phyloP scores from a whole-genome alignment of 2,797 vertebrate genomes.

The Takifugu rubripes region DNA sequence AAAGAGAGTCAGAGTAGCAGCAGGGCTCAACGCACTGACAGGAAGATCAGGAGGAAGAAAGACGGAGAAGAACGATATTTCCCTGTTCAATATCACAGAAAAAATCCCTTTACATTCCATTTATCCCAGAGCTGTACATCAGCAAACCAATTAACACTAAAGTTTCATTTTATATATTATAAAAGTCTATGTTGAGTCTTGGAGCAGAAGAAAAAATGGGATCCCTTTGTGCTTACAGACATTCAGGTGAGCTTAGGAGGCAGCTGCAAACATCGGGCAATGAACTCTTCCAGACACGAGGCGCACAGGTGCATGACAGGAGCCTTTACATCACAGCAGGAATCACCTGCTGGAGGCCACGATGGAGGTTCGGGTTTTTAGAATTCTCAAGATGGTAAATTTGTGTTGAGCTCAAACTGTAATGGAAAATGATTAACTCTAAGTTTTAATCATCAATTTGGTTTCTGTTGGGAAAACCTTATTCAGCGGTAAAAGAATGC shows the following conservation, averaged over 20 bases:
- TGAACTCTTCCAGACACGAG: not conserved
- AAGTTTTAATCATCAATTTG: too few relatives aligned
- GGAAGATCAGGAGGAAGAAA: conserved; percentile 30
- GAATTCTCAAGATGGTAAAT: not conserved
- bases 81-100: conserved; percentile 41
- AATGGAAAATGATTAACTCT: too few relatives aligned
- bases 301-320: not conserved
- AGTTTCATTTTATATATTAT: conserved; percentile 1
- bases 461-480: too few relatives aligned
- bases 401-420: not conserved
- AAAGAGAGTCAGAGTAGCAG: conserved; percentile 66
- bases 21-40: conserved; percentile 43
- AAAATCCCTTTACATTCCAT: conserved; percentile 49
- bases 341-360: not conserved
- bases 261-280: too few relatives aligned
- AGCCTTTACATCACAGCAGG: not conserved
- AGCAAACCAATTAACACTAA: conserved; percentile 37
- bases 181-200: too few relatives aligned
- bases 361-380: not conserved
- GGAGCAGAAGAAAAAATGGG: too few relatives aligned
- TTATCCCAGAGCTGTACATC: conserved; percentile 59
- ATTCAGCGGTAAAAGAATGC: too few relatives aligned
- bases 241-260: conserved; percentile 31
- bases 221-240: conserved; percentile 14
- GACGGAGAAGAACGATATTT: conserved; percentile 5